Base-by-base conservation (phyloP, 2,888 invertebrate genomes). In the Melanostoma mellinum region DNA sequence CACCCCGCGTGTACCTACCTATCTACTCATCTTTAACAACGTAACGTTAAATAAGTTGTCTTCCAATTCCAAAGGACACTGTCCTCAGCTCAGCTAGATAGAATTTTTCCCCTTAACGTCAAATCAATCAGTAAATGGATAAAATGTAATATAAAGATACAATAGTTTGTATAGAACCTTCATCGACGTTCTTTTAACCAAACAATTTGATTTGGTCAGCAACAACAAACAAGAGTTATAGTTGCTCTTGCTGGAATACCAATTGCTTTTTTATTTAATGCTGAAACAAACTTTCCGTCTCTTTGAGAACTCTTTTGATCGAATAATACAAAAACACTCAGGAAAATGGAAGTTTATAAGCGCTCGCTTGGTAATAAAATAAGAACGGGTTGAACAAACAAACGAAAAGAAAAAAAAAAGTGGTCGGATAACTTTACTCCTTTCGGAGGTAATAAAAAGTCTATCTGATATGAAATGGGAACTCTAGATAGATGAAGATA, bases 41-140 rank as follows among this genome's bases (percentile, higher is more conserved):
- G 55, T 36, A 48, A 58, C 42, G 8, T 46, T 35, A 56, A 40
- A 52, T 65, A 33, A 58, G 36, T 56, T 44, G 44, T 61, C 9
- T 36, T 33, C 20, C 20, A 20, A 20, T 9, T 48, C 4, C 6
- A n/a, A 46, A 20, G 8, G 48, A n/a, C 20, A 73, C 5, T n/a
- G 35, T 50, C 44, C 48, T 55, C 10, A 20, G 46, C 53, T 63
- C 33, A 42, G 38, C 32, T 48, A 42, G 53, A 73, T 74, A 74
- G 48, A 67, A 68, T 61, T 61, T 68, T 60, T 38, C 40, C 50
- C 63, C 40, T 72, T 30, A 55, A 61, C 68, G 55, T 79, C 61
- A 79, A 79, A 55, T 79, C 79, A 79, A 79, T 79, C 79, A 79
- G 74, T 50, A 74, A 79, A 79, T 79, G 79, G 67, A 68, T 35